A percentile compares a stretch with the other conserved stretches of the same genome.
These are phyloP conservation scores for Capra hircus DNA, from an alignment of 2,113 vertebrate genomes.

Conservation along the genomic window DNA sequence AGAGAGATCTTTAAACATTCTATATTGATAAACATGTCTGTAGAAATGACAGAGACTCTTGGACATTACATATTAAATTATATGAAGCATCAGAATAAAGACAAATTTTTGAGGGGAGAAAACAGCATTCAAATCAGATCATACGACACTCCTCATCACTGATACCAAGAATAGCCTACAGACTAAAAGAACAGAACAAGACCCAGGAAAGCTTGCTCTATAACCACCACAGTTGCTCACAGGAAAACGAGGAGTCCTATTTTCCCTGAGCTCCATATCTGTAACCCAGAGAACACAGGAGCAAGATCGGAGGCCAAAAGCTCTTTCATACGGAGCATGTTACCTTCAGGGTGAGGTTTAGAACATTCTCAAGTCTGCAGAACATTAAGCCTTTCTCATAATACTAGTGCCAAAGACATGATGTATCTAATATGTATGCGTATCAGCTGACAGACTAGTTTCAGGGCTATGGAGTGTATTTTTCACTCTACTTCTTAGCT, in stretches of 20 bases:
- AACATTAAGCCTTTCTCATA: background rate
- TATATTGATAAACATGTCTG: background rate
- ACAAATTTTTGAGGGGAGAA: background rate
- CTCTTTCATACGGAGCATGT: background rate
- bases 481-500: background rate
- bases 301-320: background rate
- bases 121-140: background rate
- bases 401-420: background rate
- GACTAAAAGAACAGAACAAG: background rate
- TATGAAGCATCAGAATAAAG: constrained; percentile 10
- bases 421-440: background rate
- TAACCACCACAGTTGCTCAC: background rate
- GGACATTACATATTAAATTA: constrained; percentile 1
- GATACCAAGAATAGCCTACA: background rate
- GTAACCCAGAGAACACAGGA: background rate
- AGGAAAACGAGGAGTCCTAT: background rate
- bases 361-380: background rate
- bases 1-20: constrained; percentile 13
- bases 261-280: background rate
- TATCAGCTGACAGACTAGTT: background rate
- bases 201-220: background rate
- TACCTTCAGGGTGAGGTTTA: background rate
- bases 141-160: background rate
- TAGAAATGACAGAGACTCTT: background rate
- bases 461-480: background rate